Conservation (phyloP, 2,113 vertebrate genomes). For the Amblyornis subalaris region DNA sequence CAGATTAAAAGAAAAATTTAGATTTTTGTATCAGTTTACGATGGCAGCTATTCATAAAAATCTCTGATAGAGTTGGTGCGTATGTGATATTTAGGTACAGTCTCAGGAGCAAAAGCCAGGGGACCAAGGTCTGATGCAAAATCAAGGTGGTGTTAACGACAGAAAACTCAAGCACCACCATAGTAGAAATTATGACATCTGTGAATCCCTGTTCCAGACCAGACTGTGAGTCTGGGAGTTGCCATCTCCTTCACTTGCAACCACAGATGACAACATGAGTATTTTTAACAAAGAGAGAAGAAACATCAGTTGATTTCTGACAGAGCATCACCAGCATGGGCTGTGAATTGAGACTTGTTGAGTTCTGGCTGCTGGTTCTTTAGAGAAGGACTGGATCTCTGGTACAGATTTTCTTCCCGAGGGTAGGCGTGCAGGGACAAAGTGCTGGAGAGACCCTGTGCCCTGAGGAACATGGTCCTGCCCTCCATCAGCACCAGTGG, state of each 20-base stretch:
- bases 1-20: slow-evolving; percentile 10
- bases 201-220: neutral
- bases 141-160: neutral
- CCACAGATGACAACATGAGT: neutral
- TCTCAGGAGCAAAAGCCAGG: neutral
- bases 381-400: neutral
- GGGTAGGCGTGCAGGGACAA: neutral
- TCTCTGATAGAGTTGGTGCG: neutral
- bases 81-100: neutral
- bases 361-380: neutral
- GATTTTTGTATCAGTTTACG: neutral
- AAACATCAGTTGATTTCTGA: neutral
- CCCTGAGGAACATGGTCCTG: neutral
- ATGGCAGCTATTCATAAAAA: neutral
- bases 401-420: neutral
- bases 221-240: neutral
- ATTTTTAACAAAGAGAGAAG: neutral
- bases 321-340: neutral
- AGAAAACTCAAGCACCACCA: neutral
- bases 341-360: neutral
- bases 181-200: neutral
- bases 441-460: neutral
- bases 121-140: neutral
- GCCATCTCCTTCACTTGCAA: neutral
- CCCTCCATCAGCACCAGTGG: neutral